These are phyloP conservation scores for Monomorium pharaonis DNA, from an alignment of 1,140 invertebrate genomes.

Conservation along the genomic window DNA sequence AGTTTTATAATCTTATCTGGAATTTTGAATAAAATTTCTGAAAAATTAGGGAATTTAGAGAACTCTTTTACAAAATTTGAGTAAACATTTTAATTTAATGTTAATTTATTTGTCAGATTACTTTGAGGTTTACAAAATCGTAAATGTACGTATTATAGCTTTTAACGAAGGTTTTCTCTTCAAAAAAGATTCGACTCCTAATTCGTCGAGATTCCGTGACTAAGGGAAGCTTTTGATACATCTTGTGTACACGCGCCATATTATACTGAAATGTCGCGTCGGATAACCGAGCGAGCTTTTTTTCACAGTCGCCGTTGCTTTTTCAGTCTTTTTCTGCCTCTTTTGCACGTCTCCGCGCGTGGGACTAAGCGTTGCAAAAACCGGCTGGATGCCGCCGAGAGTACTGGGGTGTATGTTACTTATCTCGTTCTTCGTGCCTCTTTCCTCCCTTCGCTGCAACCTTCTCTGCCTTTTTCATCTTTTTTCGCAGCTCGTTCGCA, in stretches of 20 bases:
- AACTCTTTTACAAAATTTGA: background rate
- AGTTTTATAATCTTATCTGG: too few species aligned
- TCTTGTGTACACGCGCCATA: conserved; percentile 57
- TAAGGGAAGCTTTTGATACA: conserved; percentile 57
- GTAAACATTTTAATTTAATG: too few species aligned
- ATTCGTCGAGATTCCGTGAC: background rate
- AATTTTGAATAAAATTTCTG: too few species aligned
- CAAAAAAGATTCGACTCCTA: background rate
- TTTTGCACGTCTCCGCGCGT: conserved; percentile 34
- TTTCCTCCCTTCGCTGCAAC: background rate
- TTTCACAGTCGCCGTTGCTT: conserved; percentile 11
- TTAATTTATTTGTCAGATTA: background rate
- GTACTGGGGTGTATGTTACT: conserved; percentile 53
- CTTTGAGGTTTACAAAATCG: background rate
- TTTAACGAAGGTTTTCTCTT: background rate
- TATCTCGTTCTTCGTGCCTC: conserved; percentile 42
- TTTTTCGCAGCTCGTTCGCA: background rate
- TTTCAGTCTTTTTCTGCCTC: conserved; percentile 37
- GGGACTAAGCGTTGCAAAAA: conserved; percentile 39
- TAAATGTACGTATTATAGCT: background rate
- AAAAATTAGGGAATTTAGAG: too few species aligned
- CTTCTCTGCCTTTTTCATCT: conserved; percentile 7
- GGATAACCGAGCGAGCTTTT: conserved; percentile 49
- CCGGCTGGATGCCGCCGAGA: conserved; percentile 52
- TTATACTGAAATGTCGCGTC: conserved; percentile 48